phyloP scores from a whole-genome alignment of 2,113 vertebrate species.

The Apteryx mantelli region DNA sequence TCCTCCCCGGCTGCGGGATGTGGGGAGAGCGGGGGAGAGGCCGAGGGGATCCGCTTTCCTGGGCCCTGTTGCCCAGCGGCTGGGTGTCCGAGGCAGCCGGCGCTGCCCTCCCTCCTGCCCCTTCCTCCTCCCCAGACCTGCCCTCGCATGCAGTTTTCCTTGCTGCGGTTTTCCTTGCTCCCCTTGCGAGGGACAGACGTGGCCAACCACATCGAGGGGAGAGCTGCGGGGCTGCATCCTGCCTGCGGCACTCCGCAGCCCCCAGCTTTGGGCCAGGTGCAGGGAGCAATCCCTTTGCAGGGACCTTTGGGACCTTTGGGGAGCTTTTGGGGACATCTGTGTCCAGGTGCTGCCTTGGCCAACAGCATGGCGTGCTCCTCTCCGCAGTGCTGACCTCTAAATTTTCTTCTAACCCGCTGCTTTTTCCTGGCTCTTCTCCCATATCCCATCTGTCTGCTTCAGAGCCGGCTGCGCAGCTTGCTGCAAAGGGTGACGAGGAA shows the following conservation, averaged over 20 bases:
- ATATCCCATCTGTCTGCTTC: background rate
- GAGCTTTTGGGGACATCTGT: background rate
- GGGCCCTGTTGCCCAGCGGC: background rate
- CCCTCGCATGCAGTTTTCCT: background rate
- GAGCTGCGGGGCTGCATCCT: background rate
- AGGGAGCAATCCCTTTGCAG: background rate
- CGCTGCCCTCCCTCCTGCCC: background rate
- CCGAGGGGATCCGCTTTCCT: background rate
- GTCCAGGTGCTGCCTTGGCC: background rate
- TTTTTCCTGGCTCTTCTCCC: conserved; percentile 42
- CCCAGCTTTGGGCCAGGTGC: background rate
- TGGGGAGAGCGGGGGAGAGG: background rate
- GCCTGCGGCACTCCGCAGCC: background rate
- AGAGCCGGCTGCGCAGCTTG: background rate
- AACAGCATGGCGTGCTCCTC: accelerated
- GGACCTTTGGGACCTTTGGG: background rate
- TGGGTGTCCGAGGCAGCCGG: background rate
- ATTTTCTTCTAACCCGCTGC: background rate
- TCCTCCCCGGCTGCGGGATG: background rate
- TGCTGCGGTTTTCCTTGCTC: background rate
- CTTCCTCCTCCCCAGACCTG: background rate
- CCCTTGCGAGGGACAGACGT: too few relatives aligned
- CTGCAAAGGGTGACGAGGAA: background rate
- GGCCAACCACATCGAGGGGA: too few relatives aligned
- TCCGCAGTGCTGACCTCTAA: conserved; percentile 5